phyloP scores from a whole-genome alignment of 1,140 invertebrate species.

The Globodera rostochiensis region DNA sequence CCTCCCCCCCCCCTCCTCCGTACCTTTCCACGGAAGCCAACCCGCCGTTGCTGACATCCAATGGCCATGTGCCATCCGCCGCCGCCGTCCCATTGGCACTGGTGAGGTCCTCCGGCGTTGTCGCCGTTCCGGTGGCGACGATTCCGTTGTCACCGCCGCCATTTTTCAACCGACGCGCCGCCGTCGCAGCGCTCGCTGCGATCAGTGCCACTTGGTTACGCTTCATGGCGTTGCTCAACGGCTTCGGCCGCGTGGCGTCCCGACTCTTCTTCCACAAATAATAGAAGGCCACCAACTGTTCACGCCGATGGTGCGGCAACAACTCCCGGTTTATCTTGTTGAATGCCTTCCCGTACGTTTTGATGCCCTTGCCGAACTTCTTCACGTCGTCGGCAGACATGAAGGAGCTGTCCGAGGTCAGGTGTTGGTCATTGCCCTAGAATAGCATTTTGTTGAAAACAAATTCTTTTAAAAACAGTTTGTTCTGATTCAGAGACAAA shows the following conservation, averaged over 20 bases:
- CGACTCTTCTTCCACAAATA: conserved; percentile 99
- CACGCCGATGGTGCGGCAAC: conserved; percentile 65
- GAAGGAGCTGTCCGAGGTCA: conserved; percentile 48
- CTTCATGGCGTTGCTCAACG: conserved; percentile 46
- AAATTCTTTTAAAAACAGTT: too few species aligned
- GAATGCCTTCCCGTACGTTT: conserved; percentile 98
- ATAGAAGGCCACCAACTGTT: conserved; percentile 96
- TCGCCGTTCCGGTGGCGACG: conserved; percentile 2
- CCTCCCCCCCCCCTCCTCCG: background rate
- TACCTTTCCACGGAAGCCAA: background rate
- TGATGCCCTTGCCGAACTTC: conserved; percentile 93
- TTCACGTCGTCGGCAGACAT: conserved; percentile 71
- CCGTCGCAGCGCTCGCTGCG: background rate
- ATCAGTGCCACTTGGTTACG: conserved; percentile 30
- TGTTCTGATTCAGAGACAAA: background rate
- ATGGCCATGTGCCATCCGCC: background rate
- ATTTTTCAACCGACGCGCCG: conserved; percentile 40
- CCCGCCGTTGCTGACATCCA: background rate
- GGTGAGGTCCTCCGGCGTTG: background rate
- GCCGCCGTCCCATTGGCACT: background rate
- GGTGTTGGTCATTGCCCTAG: conserved; percentile 38
- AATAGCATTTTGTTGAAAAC: background rate
- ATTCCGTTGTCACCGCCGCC: background rate
- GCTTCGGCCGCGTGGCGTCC: conserved; percentile 76
- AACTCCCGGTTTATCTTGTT: conserved; percentile 83